Percentiles rank a stretch among this genome's conserved stretches.
Evolutionary conservation across 2,888 invertebrate genomes (phyloP).

Genomic region (Tachina fera): DNA sequence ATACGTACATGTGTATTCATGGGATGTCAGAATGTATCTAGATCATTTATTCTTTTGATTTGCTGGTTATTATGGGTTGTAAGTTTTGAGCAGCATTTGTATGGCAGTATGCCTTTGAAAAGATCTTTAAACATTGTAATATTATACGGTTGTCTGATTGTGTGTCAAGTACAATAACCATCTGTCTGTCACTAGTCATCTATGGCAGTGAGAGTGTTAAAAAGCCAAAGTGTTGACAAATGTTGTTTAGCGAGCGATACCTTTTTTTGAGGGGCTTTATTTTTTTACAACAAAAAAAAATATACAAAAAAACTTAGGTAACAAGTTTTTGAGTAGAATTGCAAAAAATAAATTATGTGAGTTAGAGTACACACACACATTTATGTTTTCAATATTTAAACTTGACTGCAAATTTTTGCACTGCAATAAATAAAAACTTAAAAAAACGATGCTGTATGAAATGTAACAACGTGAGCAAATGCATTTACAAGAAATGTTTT

Average conservation of each 20-base stretch:
- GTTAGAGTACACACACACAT: background rate
- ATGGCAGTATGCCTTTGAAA: slow-evolving; percentile 23
- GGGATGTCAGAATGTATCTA: slow-evolving; percentile 37
- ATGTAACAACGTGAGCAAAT: too few species aligned
- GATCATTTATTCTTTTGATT: slow-evolving; percentile 13
- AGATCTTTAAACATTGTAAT: slow-evolving; percentile 29
- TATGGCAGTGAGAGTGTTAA: slow-evolving; percentile 54
- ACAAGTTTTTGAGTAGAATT: slow-evolving; percentile 1
- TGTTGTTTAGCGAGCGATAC: slow-evolving; percentile 50
- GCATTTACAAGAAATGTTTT: background rate
- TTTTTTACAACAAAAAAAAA: background rate
- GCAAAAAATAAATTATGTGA: slow-evolving; percentile 1
- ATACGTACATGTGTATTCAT: slow-evolving; percentile 55
- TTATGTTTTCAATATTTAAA: too few species aligned
- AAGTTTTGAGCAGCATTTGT: slow-evolving; percentile 22
- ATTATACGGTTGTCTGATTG: background rate
- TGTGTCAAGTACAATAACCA: background rate
- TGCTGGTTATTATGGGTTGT: slow-evolving; percentile 19
- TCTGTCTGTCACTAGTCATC: background rate
- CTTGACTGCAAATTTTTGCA: too few species aligned
- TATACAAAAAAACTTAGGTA: background rate
- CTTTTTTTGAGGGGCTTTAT: slow-evolving; percentile 14
- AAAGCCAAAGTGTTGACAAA: slow-evolving; percentile 68
- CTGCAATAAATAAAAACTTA: too few species aligned
- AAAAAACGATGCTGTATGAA: too few species aligned